A percentile compares a stretch with the other conserved stretches of the same genome.
Conservation (phyloP, 2,113 vertebrate species). For the Syngnathus typhle region DNA sequence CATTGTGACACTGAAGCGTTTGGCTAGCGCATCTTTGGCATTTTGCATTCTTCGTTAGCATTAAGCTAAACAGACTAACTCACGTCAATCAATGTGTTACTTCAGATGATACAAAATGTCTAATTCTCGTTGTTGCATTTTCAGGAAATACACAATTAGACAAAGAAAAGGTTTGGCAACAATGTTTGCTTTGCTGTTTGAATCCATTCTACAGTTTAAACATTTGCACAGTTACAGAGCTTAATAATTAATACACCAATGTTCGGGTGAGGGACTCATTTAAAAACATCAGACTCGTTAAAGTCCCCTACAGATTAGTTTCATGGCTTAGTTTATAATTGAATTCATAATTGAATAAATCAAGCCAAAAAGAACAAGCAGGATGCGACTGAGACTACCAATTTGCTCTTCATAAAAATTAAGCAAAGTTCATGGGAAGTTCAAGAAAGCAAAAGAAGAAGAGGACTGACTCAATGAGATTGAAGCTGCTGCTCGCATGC, state of each 20-base stretch:
- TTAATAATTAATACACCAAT: neutral
- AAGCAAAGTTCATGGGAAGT: slow-evolving; percentile 46
- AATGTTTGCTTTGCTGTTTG: neutral
- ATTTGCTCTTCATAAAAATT: slow-evolving; percentile 40
- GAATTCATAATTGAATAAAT: slow-evolving; percentile 38
- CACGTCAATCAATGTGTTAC: too few relatives aligned
- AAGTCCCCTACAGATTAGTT: slow-evolving; percentile 19
- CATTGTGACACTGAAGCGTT: neutral
- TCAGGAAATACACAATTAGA: neutral
- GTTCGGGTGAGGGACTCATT: slow-evolving; percentile 5
- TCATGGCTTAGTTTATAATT: slow-evolving; percentile 41
- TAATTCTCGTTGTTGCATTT: neutral
- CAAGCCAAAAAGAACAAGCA: slow-evolving; percentile 28
- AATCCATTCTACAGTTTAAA: neutral
- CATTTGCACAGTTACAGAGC: slow-evolving; percentile 3
- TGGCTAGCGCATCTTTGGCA: neutral
- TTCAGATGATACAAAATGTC: too few relatives aligned
- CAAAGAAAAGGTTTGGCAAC: neutral
- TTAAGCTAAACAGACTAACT: neutral
- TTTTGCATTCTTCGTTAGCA: neutral
- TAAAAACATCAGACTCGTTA: slow-evolving; percentile 7
- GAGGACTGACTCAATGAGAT: slow-evolving; percentile 30
- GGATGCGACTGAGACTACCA: slow-evolving; percentile 30
- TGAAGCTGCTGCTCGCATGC: slow-evolving; percentile 23
- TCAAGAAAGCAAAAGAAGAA: slow-evolving; percentile 38